phyloP scores from a whole-genome alignment of 2,888 invertebrate species.

The Pterostichus niger region DNA sequence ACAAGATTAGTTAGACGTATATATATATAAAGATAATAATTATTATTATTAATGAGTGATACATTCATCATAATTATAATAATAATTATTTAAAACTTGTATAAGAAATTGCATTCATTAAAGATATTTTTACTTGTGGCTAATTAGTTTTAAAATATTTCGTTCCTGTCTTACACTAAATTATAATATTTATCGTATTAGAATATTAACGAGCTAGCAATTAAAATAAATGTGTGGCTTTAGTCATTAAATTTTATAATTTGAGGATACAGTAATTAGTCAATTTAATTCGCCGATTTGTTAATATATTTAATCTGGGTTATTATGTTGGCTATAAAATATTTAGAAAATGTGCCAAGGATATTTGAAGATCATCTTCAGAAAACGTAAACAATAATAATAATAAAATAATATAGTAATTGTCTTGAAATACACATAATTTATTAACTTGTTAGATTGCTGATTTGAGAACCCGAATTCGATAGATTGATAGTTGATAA shows the following conservation, averaged over 20 bases:
- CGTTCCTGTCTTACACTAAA: slow-evolving; percentile 18
- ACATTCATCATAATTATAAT: no score
- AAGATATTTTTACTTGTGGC: neutral
- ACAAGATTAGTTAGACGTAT: no score
- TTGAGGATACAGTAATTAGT: slow-evolving; percentile 18
- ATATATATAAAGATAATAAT: no score
- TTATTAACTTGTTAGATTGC: no score
- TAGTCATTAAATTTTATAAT: slow-evolving; percentile 49
- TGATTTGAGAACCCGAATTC: no score
- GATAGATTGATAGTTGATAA: no score
- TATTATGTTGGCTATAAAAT: neutral
- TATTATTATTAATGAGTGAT: no score
- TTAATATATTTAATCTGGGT: slow-evolving; percentile 38
- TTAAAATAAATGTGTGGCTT: slow-evolving; percentile 47
- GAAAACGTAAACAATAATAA: neutral
- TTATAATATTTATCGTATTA: slow-evolving; percentile 38
- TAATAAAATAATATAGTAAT: no score
- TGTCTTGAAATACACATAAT: no score
- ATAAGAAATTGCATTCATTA: neutral
- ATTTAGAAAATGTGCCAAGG: slow-evolving; percentile 1
- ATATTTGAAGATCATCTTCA: neutral
- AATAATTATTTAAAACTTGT: no score
- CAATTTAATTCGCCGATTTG: neutral
- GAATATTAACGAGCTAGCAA: slow-evolving; percentile 31
- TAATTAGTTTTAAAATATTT: slow-evolving; percentile 42